Evolutionary conservation across 1,140 invertebrate genomes (phyloP).

Genomic region (Acromyrmex echinatior): DNA sequence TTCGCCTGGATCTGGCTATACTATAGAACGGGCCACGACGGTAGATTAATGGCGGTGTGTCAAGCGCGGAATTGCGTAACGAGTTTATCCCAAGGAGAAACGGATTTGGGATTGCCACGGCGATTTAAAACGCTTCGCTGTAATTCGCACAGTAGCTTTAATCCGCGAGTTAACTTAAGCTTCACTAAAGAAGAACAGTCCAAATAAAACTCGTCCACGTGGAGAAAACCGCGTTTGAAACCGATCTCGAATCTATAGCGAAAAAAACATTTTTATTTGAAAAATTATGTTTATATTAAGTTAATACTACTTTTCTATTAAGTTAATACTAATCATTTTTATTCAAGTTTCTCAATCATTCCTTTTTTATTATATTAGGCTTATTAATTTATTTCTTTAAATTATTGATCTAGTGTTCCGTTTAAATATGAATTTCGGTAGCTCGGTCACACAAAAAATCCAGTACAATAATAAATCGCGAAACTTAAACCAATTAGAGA

Average conservation of each 20-base stretch:
- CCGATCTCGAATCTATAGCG: not conserved
- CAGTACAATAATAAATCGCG: not conserved
- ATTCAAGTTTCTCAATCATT: not conserved
- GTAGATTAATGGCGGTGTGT: slow-evolving; percentile 64
- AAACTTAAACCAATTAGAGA: slow-evolving; percentile 41
- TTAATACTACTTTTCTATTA: not conserved
- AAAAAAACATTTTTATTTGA: not conserved
- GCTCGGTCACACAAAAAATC: not conserved
- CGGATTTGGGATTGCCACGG: slow-evolving; percentile 20
- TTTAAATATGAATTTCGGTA: slow-evolving; percentile 14
- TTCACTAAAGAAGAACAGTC: slow-evolving; percentile 12
- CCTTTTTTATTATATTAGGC: not conserved
- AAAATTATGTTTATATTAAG: not conserved
- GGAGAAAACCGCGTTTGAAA: not conserved
- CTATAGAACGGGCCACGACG: not conserved
- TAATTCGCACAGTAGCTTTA: slow-evolving; percentile 46
- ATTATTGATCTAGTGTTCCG: not conserved
- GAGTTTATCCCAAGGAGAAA: slow-evolving; percentile 64
- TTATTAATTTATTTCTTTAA: not conserved
- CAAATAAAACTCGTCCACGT: slow-evolving; percentile 5
- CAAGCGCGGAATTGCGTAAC: slow-evolving; percentile 50
- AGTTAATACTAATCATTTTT: not conserved
- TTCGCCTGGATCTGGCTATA: slow-evolving; percentile 21
- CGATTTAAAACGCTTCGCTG: slow-evolving; percentile 44
- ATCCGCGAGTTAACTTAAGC: slow-evolving; percentile 51